A percentile compares a stretch with the other conserved stretches of the same genome.
Conservation (phyloP, 2,888 invertebrate species). For the Dendrolimus pini region DNA sequence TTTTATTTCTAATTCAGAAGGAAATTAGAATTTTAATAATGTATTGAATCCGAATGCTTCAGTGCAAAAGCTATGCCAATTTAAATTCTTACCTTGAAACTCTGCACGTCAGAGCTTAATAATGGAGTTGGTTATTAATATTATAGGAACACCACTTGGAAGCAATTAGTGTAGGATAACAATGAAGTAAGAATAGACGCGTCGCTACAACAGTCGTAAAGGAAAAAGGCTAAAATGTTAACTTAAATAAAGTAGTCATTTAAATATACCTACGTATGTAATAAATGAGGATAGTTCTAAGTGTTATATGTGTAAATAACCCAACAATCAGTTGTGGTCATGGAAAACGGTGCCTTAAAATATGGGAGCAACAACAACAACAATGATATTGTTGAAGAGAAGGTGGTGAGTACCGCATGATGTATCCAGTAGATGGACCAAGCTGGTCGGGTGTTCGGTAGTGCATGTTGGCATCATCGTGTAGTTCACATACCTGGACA, state of each 20-base stretch:
- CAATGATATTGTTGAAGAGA: conserved; percentile 68
- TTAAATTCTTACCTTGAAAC: background rate
- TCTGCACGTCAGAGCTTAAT: background rate
- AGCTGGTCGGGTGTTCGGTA: no score
- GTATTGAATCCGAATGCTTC: background rate
- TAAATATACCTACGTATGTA: background rate
- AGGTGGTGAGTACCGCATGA: conserved; percentile 55
- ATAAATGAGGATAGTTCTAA: conserved; percentile 15
- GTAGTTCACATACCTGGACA: no score
- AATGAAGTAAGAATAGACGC: background rate
- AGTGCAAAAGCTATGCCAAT: background rate
- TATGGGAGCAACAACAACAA: conserved; percentile 77
- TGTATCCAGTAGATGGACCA: conserved; percentile 7
- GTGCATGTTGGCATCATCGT: no score
- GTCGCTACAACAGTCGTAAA: background rate
- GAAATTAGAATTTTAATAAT: background rate
- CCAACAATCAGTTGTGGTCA: conserved; percentile 68
- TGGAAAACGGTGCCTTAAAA: conserved; percentile 78
- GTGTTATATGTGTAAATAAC: conserved; percentile 37
- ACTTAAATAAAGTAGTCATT: background rate
- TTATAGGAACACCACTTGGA: background rate
- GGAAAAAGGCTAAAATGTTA: background rate
- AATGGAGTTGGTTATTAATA: background rate
- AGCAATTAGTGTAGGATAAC: background rate
- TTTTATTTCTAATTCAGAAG: background rate